Evolutionary conservation across 2,113 vertebrate species (phyloP).

Genomic region (Hippolais icterina): DNA sequence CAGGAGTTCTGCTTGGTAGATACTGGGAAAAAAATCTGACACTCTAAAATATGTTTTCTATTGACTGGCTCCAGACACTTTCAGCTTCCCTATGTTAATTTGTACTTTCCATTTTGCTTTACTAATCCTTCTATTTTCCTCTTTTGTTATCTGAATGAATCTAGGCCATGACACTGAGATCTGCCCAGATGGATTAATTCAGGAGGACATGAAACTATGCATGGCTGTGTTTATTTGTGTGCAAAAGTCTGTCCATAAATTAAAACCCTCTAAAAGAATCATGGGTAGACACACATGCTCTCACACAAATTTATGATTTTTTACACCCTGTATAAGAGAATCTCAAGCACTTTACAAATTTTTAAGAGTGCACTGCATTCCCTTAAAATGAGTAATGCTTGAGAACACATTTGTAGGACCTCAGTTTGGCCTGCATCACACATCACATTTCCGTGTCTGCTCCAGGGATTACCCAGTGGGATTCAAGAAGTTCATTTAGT

Average conservation of each 20-base stretch:
- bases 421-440: background rate
- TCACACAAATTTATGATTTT: background rate
- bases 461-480: background rate
- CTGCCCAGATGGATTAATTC: background rate
- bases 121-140: background rate
- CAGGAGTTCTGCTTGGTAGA: background rate
- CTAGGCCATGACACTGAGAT: background rate
- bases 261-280: background rate
- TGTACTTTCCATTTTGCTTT: background rate
- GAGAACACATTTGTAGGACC: conserved; percentile 18
- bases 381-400: conserved; percentile 18
- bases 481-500: conserved; percentile 16
- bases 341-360: conserved; percentile 52
- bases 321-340: conserved; percentile 17
- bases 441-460: background rate
- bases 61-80: background rate
- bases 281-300: background rate
- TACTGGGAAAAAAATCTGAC: background rate
- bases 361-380: background rate
- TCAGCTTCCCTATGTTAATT: background rate
- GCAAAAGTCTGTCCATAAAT: conserved; percentile 7
- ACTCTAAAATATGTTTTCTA: background rate
- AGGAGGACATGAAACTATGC: background rate
- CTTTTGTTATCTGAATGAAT: background rate
- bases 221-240: background rate